Evolutionary conservation across 2,113 vertebrate genomes (phyloP), one percentile per base, ranked within the genome.

Genomic region (Brachypteracias leptosomus): DNA sequence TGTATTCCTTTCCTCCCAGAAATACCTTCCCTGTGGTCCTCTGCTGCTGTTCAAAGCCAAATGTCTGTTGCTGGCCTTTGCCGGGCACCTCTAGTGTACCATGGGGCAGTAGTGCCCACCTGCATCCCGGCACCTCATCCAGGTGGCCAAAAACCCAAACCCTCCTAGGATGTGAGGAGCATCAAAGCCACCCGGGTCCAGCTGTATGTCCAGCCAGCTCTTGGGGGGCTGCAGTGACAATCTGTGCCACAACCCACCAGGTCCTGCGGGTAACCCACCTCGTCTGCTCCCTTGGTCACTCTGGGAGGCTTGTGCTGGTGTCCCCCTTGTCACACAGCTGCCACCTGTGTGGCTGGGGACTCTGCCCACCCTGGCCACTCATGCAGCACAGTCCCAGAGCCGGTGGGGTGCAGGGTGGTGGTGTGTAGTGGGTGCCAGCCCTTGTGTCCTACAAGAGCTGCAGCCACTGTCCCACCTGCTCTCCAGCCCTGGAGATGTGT

Each of bases 221-320:
- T 49, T 1, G 0, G 4, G 46, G n/a, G 28, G 28, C 3, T 62
- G 22, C n/a, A n/a, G 16, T 36, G 58, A 91, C 51, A 62, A 16
- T 63, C 71, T 42, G 38, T 38, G 22, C 44, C 40, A 63, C 44
- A 71, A 22, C 38, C 25, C 70, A 36, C 51, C 46, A 11, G 38
- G 18, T 54, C 66, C 70, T 57, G 21, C 1, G 0, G 35, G 61
- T 15, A 72, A 75, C 55, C 19, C 22, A 5, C 55, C 81, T 55
- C 3, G 0, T 49, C 78, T 59, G 24, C 35, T n/a, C 15, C 33
- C 6, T 3, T 0, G 0, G 2, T 24, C 6, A 0, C 47, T 38
- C 8, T 9, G 52, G 46, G 25, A n/a, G 22, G 21, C 10, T 63
- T 25, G 20, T 52, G 49, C 38, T 33, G 17, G 28, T 31, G 44